Conservation (phyloP, 35 echinoderm and acorn worm genomes). For the Acanthaster planci region DNA sequence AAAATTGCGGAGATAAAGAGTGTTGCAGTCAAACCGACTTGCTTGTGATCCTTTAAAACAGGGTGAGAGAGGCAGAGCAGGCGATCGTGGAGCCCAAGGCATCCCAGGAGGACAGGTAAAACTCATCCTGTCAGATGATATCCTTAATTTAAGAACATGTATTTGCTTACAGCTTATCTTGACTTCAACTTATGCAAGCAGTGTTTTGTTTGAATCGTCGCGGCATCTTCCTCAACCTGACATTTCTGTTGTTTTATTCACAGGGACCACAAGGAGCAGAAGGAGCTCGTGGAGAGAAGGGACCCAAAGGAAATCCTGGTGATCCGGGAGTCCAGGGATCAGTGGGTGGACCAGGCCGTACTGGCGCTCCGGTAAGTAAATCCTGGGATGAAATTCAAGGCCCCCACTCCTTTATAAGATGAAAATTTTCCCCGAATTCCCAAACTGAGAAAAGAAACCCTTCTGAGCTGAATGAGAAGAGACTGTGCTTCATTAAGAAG, state of each 20-base stretch:
- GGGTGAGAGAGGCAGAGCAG: constrained; percentile 57
- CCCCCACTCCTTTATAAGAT: too few relatives aligned
- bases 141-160: background rate
- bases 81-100: constrained; percentile 41
- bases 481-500: too few relatives aligned
- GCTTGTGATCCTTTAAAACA: constrained; percentile 13
- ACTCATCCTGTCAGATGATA: background rate
- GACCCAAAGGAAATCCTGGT: constrained; percentile 58
- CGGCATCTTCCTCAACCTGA: too few relatives aligned
- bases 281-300: constrained; percentile 53
- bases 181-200: too few relatives aligned
- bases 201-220: too few relatives aligned
- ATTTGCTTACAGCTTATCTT: background rate
- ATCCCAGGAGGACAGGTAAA: constrained; percentile 59
- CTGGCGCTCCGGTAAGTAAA: constrained; percentile 63
- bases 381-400: too few relatives aligned
- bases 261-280: constrained; percentile 25
- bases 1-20: too few relatives aligned
- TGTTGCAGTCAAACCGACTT: background rate
- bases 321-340: constrained; percentile 51
- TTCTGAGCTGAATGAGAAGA: too few relatives aligned
- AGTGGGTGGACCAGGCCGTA: constrained; percentile 51
- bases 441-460: too few relatives aligned
- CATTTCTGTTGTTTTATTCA: background rate
- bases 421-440: too few relatives aligned